Percentiles rank a stretch among this genome's conserved stretches.
Evolutionary conservation across 1,140 invertebrate species (phyloP).

Genomic region (Hyposmocoma kahamanoa): DNA sequence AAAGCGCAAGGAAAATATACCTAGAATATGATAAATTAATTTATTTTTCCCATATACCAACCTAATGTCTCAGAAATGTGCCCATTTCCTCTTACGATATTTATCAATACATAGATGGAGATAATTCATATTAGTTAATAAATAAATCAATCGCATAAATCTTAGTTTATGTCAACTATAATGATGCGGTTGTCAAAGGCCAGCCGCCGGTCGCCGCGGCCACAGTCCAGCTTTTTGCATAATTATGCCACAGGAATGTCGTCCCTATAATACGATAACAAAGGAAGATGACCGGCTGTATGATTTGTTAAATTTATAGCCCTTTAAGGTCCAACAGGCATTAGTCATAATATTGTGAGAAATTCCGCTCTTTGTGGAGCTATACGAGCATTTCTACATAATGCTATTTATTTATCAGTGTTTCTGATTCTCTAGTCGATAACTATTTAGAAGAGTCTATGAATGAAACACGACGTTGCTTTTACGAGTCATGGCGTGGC

Average conservation of each 20-base stretch:
- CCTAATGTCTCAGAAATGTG: background rate
- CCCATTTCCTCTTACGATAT: background rate
- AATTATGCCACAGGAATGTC: constrained; percentile 65
- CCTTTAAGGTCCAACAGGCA: constrained; percentile 18
- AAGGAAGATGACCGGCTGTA: constrained; percentile 66
- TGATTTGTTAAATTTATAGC: constrained; percentile 62
- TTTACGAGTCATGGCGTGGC: too few species aligned
- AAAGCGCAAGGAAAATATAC: background rate
- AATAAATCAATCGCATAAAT: constrained; percentile 68
- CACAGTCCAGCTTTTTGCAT: constrained; percentile 68
- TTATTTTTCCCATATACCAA: background rate
- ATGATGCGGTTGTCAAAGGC: constrained; percentile 65
- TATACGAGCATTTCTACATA: too few species aligned
- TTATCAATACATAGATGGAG: constrained; percentile 5
- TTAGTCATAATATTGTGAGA: too few species aligned
- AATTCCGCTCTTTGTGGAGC: too few species aligned
- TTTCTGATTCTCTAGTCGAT: too few species aligned
- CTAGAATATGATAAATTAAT: background rate
- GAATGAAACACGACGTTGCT: too few species aligned
- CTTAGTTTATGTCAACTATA: constrained; percentile 68
- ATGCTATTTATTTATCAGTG: too few species aligned
- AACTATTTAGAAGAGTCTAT: too few species aligned
- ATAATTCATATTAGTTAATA: constrained; percentile 66
- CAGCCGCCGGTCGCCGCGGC: constrained; percentile 54
- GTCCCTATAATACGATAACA: constrained; percentile 67